Evolutionary conservation across 2,888 invertebrate species (phyloP), one percentile per base, ranked within the genome.

Genomic region (Brachylomia viminalis): DNA sequence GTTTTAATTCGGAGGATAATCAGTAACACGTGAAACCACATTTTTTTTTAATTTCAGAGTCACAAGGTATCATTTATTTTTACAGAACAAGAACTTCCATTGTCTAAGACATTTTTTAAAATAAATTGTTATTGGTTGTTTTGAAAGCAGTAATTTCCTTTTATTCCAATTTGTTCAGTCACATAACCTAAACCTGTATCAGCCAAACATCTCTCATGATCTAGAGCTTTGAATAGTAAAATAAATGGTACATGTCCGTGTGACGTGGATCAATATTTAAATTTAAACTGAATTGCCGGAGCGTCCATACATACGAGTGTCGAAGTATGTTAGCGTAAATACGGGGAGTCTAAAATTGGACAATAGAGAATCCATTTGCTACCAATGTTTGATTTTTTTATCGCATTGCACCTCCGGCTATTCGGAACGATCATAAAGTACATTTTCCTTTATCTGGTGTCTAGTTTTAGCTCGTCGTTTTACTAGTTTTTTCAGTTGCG

Each of bases 241-340:
- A 90, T 88, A 85, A 77, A 86, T 85, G 77, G 86, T 85, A 86
- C 84, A 89, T 80, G 80, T 83, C 87, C 84, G 85, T 85, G 82
- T 84, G 86, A 87, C 83, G 82, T 86, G 83, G 87, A 90, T 89
- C 90, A 87, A 88, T 90, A 91, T 86, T 82, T 78, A 82, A 91
- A 90, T 91, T 90, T 87, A 86, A 88, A 90, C 85, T 82, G 86
- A 80, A 87, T 91, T 87, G 87, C 87, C 82, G 76, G 83, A 87
- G 86, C 87, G 82, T 87, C 72, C 71, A 76, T 76, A 82, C 76
- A 82, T 87, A 86, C 87, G 87, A 72, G 68, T 78, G 75, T 72
- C 77, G 72, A 73, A 79, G 75, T 80, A 80, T 80, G 79, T 82
- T 79, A 82, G 75, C 65, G 76, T 79, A 77, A 80, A 83, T 81